Conservation (phyloP, 2,797 vertebrate genomes). For the Nasua narica region DNA sequence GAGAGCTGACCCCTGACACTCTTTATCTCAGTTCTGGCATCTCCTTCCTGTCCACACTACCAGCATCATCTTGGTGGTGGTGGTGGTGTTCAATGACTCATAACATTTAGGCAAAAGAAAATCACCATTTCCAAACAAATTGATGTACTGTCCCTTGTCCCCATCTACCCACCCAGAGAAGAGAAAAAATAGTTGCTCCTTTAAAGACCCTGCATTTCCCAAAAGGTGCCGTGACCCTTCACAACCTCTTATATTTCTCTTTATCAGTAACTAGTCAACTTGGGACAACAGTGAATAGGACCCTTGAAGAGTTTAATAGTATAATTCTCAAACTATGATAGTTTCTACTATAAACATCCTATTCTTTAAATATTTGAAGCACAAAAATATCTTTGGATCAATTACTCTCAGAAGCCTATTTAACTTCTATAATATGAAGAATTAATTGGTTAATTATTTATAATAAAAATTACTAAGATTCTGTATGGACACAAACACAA, state of each 20-base stretch:
- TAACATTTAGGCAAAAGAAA: slow-evolving; percentile 22
- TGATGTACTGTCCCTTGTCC: neutral
- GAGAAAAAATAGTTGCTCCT: neutral
- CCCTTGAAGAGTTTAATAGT: neutral
- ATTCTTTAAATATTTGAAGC: neutral
- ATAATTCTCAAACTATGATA: neutral
- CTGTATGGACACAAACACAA: neutral
- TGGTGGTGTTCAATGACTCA: neutral
- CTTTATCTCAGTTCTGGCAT: neutral
- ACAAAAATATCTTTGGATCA: neutral
- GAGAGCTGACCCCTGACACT: neutral
- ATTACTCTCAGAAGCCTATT: neutral
- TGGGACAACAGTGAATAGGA: neutral
- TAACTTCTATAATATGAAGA: neutral
- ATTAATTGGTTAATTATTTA: neutral
- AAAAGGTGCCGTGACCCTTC: neutral
- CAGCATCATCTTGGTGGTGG: neutral
- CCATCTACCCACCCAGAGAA: neutral
- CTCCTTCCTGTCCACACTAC: neutral
- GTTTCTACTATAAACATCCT: neutral
- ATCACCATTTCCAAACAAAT: neutral
- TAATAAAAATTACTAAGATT: neutral
- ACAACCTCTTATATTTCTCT: neutral
- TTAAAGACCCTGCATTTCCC: neutral
- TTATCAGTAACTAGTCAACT: neutral